phyloP scores from a whole-genome alignment of 1,140 invertebrate species.

The Sycophaga agraensis region DNA sequence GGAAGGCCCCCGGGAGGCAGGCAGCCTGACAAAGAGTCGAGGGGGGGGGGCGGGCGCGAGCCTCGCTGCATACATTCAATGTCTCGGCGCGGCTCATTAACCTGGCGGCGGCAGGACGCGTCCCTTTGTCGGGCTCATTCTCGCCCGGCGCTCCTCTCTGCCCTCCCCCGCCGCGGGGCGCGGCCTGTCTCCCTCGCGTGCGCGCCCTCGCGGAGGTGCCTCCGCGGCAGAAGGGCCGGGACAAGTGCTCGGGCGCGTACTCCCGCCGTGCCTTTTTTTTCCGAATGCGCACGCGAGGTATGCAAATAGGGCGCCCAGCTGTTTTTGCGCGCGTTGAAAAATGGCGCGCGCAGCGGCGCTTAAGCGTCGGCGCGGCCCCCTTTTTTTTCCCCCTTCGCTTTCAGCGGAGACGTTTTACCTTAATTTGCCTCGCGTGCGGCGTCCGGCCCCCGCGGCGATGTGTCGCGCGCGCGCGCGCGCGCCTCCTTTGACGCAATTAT shows the following conservation, averaged over 20 bases:
- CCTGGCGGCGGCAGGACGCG: constrained; percentile 5
- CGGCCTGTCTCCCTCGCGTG: neutral
- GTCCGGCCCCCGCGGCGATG: neutral
- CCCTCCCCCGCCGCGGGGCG: neutral
- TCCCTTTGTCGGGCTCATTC: constrained; percentile 24
- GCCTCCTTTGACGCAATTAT: neutral
- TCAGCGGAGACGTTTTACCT: too few species aligned
- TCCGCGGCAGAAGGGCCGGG: too few species aligned
- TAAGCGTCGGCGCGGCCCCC: too few species aligned
- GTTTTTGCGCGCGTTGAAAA: too few species aligned
- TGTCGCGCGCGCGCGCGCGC: neutral
- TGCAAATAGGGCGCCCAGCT: too few species aligned
- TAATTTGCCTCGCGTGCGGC: neutral
- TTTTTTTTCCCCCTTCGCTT: too few species aligned
- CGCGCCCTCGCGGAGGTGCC: neutral
- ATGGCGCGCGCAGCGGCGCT: too few species aligned
- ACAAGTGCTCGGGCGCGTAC: too few species aligned
- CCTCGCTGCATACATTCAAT: constrained; percentile 23
- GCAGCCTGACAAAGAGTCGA: too few species aligned
- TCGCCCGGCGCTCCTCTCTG: neutral
- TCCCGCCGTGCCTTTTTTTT: too few species aligned
- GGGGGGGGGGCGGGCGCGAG: neutral
- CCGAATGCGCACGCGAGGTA: too few species aligned
- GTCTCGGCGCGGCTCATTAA: constrained; percentile 28
- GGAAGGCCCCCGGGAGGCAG: too few species aligned